phyloP scores from a whole-genome alignment of 1,140 invertebrate species.

The Diorhabda carinulata region DNA sequence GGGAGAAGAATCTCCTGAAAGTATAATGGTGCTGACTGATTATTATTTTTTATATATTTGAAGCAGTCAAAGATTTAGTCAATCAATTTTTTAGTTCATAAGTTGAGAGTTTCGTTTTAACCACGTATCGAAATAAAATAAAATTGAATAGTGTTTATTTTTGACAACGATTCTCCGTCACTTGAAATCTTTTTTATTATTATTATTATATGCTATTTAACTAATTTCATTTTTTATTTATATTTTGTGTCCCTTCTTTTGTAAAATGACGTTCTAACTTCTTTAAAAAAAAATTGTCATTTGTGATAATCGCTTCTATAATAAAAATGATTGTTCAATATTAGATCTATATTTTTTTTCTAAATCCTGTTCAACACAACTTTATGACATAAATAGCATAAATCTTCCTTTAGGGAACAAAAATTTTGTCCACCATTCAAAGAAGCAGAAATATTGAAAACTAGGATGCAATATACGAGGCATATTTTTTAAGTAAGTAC shows the following conservation, averaged over 20 bases:
- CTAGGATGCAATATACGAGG: too few species aligned
- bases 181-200: too few species aligned
- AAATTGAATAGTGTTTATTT: background rate
- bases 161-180: background rate
- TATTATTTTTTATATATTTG: constrained; percentile 29
- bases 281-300: constrained; percentile 42
- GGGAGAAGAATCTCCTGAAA: constrained; percentile 34
- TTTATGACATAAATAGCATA: too few species aligned
- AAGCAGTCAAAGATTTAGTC: constrained; percentile 45
- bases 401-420: too few species aligned
- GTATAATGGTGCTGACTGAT: constrained; percentile 47
- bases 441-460: too few species aligned
- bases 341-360: constrained; percentile 5
- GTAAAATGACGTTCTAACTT: constrained; percentile 30
- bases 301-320: constrained; percentile 48
- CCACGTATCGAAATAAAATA: background rate
- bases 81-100: constrained; percentile 35
- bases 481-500: too few species aligned
- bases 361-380: background rate
- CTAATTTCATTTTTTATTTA: constrained; percentile 22
- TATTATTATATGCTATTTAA: background rate
- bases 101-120: background rate
- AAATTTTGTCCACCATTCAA: too few species aligned
- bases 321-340: constrained; percentile 44
- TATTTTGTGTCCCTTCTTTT: constrained; percentile 14